Percentiles rank a stretch among this genome's conserved stretches.
Evolutionary conservation across 2,888 invertebrate genomes (phyloP).

Genomic region (Lomographa bimaculata): DNA sequence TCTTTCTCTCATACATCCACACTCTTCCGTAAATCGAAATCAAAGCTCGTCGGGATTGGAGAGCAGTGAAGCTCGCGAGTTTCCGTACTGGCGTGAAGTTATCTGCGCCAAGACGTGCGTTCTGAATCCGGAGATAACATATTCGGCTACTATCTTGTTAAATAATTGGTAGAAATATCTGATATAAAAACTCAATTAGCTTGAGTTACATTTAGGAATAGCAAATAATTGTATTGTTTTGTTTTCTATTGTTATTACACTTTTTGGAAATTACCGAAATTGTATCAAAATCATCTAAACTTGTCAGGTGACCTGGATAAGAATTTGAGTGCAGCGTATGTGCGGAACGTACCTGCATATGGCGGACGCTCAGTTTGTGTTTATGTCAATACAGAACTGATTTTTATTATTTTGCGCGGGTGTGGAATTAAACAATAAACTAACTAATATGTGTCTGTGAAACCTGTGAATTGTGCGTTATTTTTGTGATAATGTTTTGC

Average conservation of each 20-base stretch:
- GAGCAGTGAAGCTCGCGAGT: slow-evolving; percentile 63
- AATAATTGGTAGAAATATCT: no score
- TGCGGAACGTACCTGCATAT: slow-evolving; percentile 79
- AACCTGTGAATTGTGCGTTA: slow-evolving; percentile 72
- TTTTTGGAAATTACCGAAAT: no score
- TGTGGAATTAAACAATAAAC: slow-evolving; percentile 72
- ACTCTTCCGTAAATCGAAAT: slow-evolving; percentile 83
- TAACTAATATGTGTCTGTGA: slow-evolving; percentile 72
- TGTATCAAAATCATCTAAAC: neutral
- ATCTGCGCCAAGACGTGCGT: slow-evolving; percentile 52
- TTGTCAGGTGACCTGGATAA: neutral
- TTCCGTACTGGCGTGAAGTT: slow-evolving; percentile 56
- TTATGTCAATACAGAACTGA: slow-evolving; percentile 82
- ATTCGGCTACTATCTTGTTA: slow-evolving; percentile 29
- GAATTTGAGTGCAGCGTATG: slow-evolving; percentile 37
- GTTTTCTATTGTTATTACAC: no score
- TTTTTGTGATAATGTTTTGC: slow-evolving; percentile 77
- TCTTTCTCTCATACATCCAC: slow-evolving; percentile 60
- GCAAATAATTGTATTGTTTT: no score
- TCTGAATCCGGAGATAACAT: slow-evolving; percentile 48
- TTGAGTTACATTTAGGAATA: no score
- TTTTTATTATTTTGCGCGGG: slow-evolving; percentile 79
- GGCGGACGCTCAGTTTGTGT: slow-evolving; percentile 83
- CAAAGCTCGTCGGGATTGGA: slow-evolving; percentile 80
- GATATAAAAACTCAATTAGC: no score